A percentile compares a stretch with the other conserved stretches of the same genome.
Evolutionary conservation across 1,140 invertebrate species (phyloP).

Genomic region (Arion vulgaris): DNA sequence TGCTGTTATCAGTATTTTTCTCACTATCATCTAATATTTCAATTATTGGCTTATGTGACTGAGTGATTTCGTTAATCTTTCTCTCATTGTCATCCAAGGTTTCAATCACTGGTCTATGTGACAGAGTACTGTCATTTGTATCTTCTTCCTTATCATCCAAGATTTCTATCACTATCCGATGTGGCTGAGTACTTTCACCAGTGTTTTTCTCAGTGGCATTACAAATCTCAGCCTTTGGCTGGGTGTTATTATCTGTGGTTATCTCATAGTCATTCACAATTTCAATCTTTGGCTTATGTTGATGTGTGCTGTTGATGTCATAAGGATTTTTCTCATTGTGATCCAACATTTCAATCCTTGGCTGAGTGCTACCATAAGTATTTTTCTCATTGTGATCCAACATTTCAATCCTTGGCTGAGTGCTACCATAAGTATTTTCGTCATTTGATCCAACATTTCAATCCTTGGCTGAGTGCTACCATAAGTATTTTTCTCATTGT

Average conservation of each 20-base stretch:
- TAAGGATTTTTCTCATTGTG: not conserved
- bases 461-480: too few species aligned
- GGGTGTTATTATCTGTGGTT: too few species aligned
- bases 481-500: too few species aligned
- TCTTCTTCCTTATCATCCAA: not conserved
- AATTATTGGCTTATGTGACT: constrained; percentile 54
- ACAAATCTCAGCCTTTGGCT: too few species aligned
- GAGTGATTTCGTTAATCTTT: not conserved
- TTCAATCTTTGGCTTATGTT: not conserved
- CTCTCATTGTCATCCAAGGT: not conserved
- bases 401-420: too few species aligned
- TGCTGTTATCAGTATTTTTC: constrained; percentile 40
- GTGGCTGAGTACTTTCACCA: not conserved
- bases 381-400: too few species aligned
- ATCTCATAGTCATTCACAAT: not conserved
- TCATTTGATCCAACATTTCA: too few species aligned
- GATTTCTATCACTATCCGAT: not conserved
- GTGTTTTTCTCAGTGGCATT: not conserved
- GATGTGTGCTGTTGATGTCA: not conserved
- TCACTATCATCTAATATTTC: constrained; percentile 53
- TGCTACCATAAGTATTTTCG: too few species aligned
- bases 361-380: too few species aligned
- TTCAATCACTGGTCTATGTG: not conserved
- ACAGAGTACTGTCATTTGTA: not conserved
- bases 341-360: too few species aligned